Conservation (phyloP, 64 coral and sea anemone genomes). For the Montipora capricornis region DNA sequence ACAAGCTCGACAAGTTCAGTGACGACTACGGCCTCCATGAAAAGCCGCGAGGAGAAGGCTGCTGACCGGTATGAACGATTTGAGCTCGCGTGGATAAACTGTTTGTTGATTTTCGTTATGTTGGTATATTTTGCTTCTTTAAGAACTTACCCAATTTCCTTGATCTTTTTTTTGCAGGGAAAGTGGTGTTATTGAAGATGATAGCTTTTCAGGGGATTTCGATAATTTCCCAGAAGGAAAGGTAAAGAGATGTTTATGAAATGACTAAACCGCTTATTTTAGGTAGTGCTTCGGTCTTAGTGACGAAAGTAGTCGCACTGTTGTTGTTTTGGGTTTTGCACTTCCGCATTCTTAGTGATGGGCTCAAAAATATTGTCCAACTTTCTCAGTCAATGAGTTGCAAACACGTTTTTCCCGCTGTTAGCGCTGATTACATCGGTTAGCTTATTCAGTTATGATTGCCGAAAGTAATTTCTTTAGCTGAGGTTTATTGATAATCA, state of each 20-base stretch:
- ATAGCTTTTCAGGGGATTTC: slow-evolving; percentile 89
- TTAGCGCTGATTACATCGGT: no score
- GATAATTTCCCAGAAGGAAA: slow-evolving; percentile 89
- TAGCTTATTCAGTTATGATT: no score
- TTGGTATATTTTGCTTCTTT: not conserved
- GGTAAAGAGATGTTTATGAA: slow-evolving; percentile 26
- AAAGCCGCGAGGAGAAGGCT: slow-evolving; percentile 88
- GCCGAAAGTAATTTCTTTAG: no score
- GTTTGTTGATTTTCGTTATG: not conserved
- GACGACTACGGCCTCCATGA: slow-evolving; percentile 69
- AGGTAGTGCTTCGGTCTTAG: not conserved
- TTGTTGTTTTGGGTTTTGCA: no score
- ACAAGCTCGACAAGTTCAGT: slow-evolving; percentile 89
- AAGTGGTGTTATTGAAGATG: slow-evolving; percentile 98
- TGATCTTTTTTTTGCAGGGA: slow-evolving; percentile 71
- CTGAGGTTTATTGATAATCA: no score
- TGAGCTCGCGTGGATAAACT: not conserved
- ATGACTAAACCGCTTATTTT: not conserved
- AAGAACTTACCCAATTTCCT: not conserved
- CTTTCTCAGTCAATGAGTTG: no score
- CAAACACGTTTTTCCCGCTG: no score
- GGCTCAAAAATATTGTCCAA: no score
- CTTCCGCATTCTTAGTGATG: no score
- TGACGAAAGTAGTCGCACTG: no score
- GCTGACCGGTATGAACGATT: slow-evolving; percentile 72